Evolutionary conservation across 2,797 vertebrate species (phyloP), one percentile per base, ranked within the genome.

Genomic region (Scolopax rusticola): DNA sequence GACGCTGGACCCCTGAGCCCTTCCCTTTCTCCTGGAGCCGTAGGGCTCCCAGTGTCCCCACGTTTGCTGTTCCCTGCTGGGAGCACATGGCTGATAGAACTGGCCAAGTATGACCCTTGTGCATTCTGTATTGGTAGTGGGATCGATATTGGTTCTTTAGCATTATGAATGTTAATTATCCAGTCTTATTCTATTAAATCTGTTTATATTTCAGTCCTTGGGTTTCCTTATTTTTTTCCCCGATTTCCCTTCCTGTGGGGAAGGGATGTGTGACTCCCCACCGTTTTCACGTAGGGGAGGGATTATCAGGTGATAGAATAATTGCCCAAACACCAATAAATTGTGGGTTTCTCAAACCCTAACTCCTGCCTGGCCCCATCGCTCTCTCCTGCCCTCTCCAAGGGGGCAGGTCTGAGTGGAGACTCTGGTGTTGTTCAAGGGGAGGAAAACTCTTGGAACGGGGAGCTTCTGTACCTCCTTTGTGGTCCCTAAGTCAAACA

Each of bases 401-500:
- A n/a, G n/a, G n/a, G 40, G 57, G 21, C 0, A 0, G 1, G 5
- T 36, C 41, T 57, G 53, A 21, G 38, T 8, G 21, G 53, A 41
- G 36, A 47, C 28, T 89, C 24, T 3, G 5, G 20, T 3, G 38
- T 6, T 43, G n/a, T 59, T 75, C 1, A 0, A 50, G 33, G 33
- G 71, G 17, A 43, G 71, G 25, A 47, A 30, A 61, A 33, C 16
- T 51, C 61, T 78, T 32, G 2, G 4, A 11, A 10, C 0, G 0
- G 50, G 61, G 57, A 32, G 19, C 7, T 8, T 33, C 7, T 57
- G 41, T 47, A 76, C 61, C 67, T 15, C 8, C 38, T 79, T 40
- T 1, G 6, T 6, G 0, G 7, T 51, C 36, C 4, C 0, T 15
- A 0, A 1, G 41, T 18, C 74, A 71, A 56, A 50, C 2, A 4